Base-by-base conservation (phyloP, 2,113 vertebrate species). In the Muntiacus reevesi region DNA sequence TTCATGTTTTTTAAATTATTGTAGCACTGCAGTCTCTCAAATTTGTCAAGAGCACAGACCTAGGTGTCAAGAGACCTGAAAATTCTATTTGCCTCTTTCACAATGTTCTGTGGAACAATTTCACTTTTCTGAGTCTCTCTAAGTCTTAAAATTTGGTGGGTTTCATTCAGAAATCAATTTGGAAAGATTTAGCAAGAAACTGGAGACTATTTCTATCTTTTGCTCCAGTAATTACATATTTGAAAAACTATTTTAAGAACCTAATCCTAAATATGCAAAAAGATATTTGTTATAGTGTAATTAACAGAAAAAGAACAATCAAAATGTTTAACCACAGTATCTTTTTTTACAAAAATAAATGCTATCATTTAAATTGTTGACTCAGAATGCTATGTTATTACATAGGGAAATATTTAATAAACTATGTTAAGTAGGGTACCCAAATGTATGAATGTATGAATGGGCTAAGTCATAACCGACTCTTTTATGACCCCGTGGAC, bases 221-320 rank as follows among this genome's bases (percentile, higher is more conserved):
- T 94, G 19, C 11, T 21, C 50, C 43, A 89, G 52, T 71, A 89
- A 89, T n/a, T 30, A 86, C 47, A 89, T 87, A 83, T 67, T 43
- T 91, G 25, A 86, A 88, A 93, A 71, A 27, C 36, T 28, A 83
- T 89, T 89, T 95, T 87, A 89, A 97, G n/a, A 60, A 54, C 9
- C 28, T 79, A 55, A 79, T 92, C 9, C 57, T 76, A 84, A 84
- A 87, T 0, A 83, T n/a, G n/a, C n/a, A n/a, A n/a, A n/a, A n/a
- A 94, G n/a, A 84, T 45, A 9, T 21, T 83, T 57, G 50, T 64
- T 71, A 79, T 27, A 36, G 28, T 57, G 11, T 89, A 52, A 82
- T n/a, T 81, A 82, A 60, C 6, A 57, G 78, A 90, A 83, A 55
- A 28, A 45, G 23, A 10, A 13, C 5, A 90, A 87, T n/a, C 2